Evolutionary conservation across 2,113 vertebrate genomes (phyloP).

Genomic region (Gulo gulo): DNA sequence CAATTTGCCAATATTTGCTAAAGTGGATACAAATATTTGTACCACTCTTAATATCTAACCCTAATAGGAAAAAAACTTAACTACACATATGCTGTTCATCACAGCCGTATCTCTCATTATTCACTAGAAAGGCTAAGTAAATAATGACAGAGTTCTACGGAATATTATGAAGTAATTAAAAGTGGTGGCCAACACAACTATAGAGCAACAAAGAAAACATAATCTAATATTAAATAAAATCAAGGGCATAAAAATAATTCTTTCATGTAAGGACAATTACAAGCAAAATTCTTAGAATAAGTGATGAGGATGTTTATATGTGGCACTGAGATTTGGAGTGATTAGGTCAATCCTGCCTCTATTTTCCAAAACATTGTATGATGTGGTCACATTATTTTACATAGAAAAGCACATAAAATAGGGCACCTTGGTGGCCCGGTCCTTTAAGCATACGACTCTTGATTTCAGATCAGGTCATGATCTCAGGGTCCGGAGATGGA

Average conservation of each 20-base stretch:
- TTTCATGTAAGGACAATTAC: neutral
- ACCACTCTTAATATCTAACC: neutral
- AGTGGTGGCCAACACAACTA: neutral
- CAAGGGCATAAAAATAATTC: neutral
- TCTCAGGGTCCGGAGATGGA: neutral
- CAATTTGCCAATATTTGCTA: neutral
- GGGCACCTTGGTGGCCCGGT: neutral
- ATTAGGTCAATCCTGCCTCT: neutral
- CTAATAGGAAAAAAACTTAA: neutral
- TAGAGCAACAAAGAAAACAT: neutral
- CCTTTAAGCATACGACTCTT: neutral
- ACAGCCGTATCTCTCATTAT: neutral
- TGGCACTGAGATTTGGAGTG: neutral
- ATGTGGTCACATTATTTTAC: neutral
- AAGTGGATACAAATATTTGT: neutral
- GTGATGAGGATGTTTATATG: neutral
- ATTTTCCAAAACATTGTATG: neutral
- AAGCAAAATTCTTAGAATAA: neutral
- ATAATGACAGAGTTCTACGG: neutral
- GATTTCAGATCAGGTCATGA: neutral
- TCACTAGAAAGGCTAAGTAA: neutral
- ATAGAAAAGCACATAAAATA: neutral
- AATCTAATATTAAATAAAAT: neutral
- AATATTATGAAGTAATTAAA: neutral
- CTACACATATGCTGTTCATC: neutral